A percentile compares a stretch with the other conserved stretches of the same genome.
Conservation (phyloP, 2,797 vertebrate genomes). For the Anguilla obscura region DNA sequence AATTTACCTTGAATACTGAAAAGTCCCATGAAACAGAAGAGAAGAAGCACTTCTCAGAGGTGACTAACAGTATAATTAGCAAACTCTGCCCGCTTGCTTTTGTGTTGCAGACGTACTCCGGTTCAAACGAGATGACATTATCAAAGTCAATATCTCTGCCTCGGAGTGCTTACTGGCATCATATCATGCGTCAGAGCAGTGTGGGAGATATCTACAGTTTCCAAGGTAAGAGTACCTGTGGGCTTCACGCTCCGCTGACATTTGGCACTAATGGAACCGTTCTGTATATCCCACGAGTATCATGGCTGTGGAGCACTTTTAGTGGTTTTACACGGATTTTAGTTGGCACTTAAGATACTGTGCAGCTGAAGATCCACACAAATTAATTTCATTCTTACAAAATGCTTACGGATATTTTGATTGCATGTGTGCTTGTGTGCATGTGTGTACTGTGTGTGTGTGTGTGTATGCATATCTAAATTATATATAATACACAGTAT, state of each 20-base stretch:
- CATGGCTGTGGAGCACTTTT: not conserved
- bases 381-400: not conserved
- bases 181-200: slow-evolving; percentile 96
- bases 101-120: slow-evolving; percentile 84
- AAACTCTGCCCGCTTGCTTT: slow-evolving; percentile 15
- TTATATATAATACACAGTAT: too few species aligned
- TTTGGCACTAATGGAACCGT: not conserved
- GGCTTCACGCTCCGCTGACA: not conserved
- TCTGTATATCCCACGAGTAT: not conserved
- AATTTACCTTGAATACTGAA: not conserved
- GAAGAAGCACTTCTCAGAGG: not conserved
- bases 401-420: too few species aligned
- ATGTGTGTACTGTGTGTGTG: not conserved
- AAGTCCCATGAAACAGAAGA: not conserved
- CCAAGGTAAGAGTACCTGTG: slow-evolving; percentile 80
- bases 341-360: not conserved
- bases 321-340: not conserved
- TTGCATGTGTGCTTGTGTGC: too few species aligned
- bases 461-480: not conserved
- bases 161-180: slow-evolving; percentile 97
- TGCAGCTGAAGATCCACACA: not conserved
- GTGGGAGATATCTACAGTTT: slow-evolving; percentile 96
- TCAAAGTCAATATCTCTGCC: slow-evolving; percentile 96
- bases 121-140: slow-evolving; percentile 82
- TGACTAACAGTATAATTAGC: not conserved